Base-by-base conservation (phyloP, 2,888 invertebrate genomes). In the Disparrhopalites patrizii region DNA sequence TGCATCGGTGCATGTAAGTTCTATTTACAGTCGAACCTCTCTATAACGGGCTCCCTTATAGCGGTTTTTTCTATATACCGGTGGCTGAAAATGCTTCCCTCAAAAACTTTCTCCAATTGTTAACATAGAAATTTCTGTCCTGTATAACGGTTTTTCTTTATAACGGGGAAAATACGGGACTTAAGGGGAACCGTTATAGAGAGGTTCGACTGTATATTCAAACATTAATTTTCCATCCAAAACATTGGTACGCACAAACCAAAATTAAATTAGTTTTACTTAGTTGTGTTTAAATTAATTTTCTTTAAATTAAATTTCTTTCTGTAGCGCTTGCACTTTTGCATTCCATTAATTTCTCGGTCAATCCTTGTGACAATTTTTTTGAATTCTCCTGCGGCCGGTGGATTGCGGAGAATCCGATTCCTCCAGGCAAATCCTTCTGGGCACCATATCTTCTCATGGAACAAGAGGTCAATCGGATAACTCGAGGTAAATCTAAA, bases 341-440 rank as follows among this genome's bases (percentile, higher is more conserved):
- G 13, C 56, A 57, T 2, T 67, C 74, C 10, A 71, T 73, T 43
- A 73, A 74, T 60, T 60, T 65, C 30, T 52, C 67, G 2, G 68
- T 72, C 0, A 62, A 68, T 31, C 74, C 74, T 2, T 74, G 74
- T 54, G 62, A 70, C 7, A 67, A 74, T 51, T 74, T 74, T 56
- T 74, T 61, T 55, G 61, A 72, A 52, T 73, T 65, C 36, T 20
- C 70, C 30, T 68, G 74, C 55, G 74, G 72, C 5, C 36, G 68
- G 27, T 74, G 73, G 74, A 20, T 73, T n/a, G 65, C 65, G 2
- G 55, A 61, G 1, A 72, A 73, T 58, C 68, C 68, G 4, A 65
- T 74, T 2, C 72, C 72, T 20, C 62, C 65, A 1, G 20, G 61
- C 23, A 20, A 40, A 1, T 68, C 70, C 2, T 56, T 68, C 1